Evolutionary conservation across 2,113 vertebrate genomes (phyloP).

Genomic region (Tiliqua scincoides): DNA sequence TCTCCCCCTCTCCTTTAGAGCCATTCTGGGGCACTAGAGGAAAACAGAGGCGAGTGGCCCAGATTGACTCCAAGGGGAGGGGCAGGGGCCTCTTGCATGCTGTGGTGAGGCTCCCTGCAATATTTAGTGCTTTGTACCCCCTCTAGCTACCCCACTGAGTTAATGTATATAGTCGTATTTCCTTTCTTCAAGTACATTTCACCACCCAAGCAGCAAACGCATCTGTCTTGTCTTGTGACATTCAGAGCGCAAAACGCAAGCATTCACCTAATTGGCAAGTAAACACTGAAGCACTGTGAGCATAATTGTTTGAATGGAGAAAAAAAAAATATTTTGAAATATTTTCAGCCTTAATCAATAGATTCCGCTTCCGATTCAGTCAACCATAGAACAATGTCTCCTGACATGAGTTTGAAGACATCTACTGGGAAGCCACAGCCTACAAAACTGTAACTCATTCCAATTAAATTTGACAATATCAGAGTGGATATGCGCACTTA

Average conservation of each 20-base stretch:
- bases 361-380: background rate
- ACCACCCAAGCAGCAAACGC: background rate
- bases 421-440: background rate
- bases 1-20: too few relatives aligned
- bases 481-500: background rate
- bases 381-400: background rate
- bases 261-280: background rate
- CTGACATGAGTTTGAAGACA: background rate
- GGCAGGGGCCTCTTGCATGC: too few relatives aligned
- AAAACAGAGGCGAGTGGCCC: too few relatives aligned
- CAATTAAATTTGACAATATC: background rate
- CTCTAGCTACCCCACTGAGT: too few relatives aligned
- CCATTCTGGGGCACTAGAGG: too few relatives aligned
- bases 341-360: background rate
- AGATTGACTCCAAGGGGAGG: too few relatives aligned
- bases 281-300: background rate
- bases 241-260: background rate
- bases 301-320: background rate
- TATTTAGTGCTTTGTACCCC: too few relatives aligned
- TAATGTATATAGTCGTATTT: background rate
- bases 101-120: too few relatives aligned
- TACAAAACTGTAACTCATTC: background rate
- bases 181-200: background rate
- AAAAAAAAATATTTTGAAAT: constrained; percentile 3
- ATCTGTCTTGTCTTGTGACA: background rate